Conservation (phyloP, 2,888 invertebrate species). For the Drosophila formosana region DNA sequence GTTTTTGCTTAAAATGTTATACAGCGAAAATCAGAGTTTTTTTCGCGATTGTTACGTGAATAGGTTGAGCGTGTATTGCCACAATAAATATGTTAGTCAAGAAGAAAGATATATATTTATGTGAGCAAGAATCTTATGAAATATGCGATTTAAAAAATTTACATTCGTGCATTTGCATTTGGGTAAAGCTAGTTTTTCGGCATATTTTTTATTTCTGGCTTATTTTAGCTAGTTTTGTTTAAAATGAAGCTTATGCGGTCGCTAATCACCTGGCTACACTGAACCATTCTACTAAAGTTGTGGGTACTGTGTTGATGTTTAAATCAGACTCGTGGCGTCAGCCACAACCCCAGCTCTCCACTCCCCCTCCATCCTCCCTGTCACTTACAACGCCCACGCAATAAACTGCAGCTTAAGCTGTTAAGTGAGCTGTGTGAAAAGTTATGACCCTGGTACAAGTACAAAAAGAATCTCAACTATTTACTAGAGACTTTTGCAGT, state of each 20-base stretch:
- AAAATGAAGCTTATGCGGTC: conserved; percentile 39
- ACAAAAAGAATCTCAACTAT: conserved; percentile 14
- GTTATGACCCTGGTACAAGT: conserved; percentile 43
- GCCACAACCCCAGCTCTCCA: no score
- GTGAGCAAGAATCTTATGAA: no score
- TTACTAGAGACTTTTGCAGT: conserved; percentile 20
- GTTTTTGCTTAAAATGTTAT: no score
- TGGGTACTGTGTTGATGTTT: conserved; percentile 28
- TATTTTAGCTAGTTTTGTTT: conserved; percentile 56
- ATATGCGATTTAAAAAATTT: no score
- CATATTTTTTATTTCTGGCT: no score
- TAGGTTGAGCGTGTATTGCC: no score
- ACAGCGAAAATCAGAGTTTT: no score
- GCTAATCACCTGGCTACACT: not conserved
- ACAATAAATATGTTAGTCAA: no score
- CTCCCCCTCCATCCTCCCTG: not conserved
- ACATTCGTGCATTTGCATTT: no score
- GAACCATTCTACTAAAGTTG: not conserved
- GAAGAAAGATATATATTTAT: no score
- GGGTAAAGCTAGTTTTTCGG: no score
- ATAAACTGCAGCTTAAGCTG: conserved; percentile 61
- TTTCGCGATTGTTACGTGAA: no score
- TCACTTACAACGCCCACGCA: conserved; percentile 6
- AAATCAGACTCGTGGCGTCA: conserved; percentile 50
- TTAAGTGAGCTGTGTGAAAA: conserved; percentile 62